These are phyloP conservation scores for Polyploca ridens DNA, from an alignment of 2,888 invertebrate species.

Conservation along the genomic window DNA sequence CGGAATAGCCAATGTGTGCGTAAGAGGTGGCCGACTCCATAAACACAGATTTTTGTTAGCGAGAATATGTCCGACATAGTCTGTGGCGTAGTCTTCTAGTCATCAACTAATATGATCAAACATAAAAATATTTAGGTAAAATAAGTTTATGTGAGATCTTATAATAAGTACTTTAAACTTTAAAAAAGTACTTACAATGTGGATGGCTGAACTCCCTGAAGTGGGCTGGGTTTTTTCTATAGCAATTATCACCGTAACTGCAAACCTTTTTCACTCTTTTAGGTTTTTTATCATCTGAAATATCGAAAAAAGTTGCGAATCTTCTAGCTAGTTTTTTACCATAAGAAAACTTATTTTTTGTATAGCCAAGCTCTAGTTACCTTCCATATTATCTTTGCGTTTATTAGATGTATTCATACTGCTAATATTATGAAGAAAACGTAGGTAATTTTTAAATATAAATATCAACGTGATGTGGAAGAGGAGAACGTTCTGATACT, in stretches of 20 bases:
- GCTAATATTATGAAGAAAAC: background rate
- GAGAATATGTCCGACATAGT: too few species aligned
- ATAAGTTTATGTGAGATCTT: too few species aligned
- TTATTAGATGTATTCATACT: conserved; percentile 50
- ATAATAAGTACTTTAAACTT: too few species aligned
- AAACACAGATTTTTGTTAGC: too few species aligned
- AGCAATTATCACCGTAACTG: conserved; percentile 91
- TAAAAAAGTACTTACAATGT: conserved; percentile 86
- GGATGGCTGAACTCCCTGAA: conserved; percentile 92
- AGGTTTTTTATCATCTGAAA: conserved; percentile 56
- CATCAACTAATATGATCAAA: too few species aligned
- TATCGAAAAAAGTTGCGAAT: conserved; percentile 7
- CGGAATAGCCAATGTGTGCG: too few species aligned
- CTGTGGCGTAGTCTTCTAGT: too few species aligned
- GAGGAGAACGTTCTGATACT: background rate
- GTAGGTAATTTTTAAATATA: conserved; percentile 4
- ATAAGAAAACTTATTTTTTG: background rate
- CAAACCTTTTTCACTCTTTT: conserved; percentile 84
- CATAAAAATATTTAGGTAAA: too few species aligned
- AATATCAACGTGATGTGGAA: background rate
- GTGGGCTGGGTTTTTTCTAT: conserved; percentile 93
- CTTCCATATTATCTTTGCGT: conserved; percentile 48
- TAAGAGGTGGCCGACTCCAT: too few species aligned
- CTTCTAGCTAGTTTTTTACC: conserved; percentile 9
- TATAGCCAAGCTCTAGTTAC: conserved; percentile 30